Evolutionary conservation across 1,140 invertebrate genomes (phyloP).

Genomic region (Colletes latitarsis): DNA sequence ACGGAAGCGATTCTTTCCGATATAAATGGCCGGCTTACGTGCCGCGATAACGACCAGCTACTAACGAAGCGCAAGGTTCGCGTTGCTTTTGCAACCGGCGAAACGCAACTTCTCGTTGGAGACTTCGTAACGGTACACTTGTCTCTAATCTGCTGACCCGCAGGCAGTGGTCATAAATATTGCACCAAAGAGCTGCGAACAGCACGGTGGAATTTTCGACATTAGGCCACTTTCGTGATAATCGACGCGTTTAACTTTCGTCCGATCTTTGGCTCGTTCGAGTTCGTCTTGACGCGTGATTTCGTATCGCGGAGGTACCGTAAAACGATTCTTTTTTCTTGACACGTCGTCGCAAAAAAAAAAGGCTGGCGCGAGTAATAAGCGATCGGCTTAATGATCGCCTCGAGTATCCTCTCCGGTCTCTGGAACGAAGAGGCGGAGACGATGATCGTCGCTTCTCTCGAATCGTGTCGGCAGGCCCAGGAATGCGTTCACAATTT

Average conservation of each 20-base stretch:
- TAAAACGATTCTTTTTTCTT: conserved; percentile 3
- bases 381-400: conserved; percentile 46
- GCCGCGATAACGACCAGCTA: conserved; percentile 20
- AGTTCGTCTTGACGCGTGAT: not conserved
- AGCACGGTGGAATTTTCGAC: too few species aligned
- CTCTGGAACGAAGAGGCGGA: not conserved
- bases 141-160: conserved; percentile 17
- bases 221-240: too few species aligned
- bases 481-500: conserved; percentile 43
- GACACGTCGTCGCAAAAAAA: conserved; percentile 32
- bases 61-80: conserved; percentile 15
- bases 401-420: conserved; percentile 11
- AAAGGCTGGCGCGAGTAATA: conserved; percentile 26
- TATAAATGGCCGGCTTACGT: conserved; percentile 26
- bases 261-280: too few species aligned
- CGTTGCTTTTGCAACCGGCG: conserved; percentile 16
- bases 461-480: not conserved
- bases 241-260: too few species aligned
- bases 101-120: not conserved
- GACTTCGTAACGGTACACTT: conserved; percentile 31
- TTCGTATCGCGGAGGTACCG: conserved; percentile 11
- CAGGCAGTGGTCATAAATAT: not conserved
- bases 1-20: conserved; percentile 37
- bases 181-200: too few species aligned
- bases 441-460: conserved; percentile 19